phyloP scores from a whole-genome alignment of 2,797 vertebrate species.

The Megalops cyprinoides region DNA sequence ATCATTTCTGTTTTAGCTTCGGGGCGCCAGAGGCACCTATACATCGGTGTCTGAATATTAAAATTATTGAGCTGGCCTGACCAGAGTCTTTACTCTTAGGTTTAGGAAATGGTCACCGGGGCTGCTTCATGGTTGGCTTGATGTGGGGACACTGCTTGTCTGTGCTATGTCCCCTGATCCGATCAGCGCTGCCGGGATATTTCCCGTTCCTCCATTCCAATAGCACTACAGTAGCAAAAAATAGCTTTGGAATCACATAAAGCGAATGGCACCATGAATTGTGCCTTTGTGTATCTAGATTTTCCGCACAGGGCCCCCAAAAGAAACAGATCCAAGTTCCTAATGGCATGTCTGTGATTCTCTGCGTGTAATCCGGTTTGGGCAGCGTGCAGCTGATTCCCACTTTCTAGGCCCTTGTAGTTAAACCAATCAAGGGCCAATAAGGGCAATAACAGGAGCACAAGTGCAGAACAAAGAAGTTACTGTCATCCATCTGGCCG shows the following conservation, averaged over 20 bases:
- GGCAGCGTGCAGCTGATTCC: not conserved
- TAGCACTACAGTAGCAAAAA: too few species aligned
- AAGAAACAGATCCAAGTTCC: conserved; percentile 35
- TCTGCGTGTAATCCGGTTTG: conserved; percentile 57
- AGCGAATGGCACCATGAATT: too few species aligned
- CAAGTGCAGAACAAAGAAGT: not conserved
- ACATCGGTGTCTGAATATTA: not conserved
- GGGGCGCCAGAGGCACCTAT: not conserved
- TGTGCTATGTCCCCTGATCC: not conserved
- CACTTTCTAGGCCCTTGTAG: not conserved
- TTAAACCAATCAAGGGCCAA: not conserved
- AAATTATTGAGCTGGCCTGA: not conserved
- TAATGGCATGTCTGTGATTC: conserved; percentile 56
- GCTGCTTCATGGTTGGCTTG: not conserved
- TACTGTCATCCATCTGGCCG: not conserved
- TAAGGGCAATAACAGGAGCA: not conserved
- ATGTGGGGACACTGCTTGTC: not conserved
- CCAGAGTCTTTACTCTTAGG: not conserved
- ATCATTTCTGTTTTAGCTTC: conserved; percentile 7
- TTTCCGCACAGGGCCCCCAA: too few species aligned
- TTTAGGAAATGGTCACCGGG: not conserved
- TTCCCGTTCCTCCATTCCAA: too few species aligned
- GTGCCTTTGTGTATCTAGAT: too few species aligned
- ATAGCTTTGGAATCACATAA: too few species aligned
- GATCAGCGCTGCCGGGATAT: too few species aligned